phyloP scores from a whole-genome alignment of 1,140 invertebrate species.

The Elysia chlorotica region DNA sequence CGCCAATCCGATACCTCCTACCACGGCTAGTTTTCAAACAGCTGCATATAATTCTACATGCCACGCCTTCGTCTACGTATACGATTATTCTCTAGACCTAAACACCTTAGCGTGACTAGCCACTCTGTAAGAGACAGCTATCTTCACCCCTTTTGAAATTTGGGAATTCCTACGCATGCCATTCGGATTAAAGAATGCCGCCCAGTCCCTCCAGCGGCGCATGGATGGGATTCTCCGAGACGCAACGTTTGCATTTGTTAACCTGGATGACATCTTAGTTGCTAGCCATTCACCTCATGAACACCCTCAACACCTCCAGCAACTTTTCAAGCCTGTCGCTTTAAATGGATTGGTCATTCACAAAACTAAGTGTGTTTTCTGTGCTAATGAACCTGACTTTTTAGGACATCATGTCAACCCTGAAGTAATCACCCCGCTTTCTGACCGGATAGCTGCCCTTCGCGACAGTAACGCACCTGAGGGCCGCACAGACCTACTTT shows the following conservation, averaged over 20 bases:
- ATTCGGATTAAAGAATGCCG: conserved; percentile 25
- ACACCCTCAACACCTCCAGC: conserved; percentile 4
- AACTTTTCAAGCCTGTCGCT: conserved; percentile 2
- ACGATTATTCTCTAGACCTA: too few relatives aligned
- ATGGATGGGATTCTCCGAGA: conserved; percentile 24
- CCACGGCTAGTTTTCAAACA: too few relatives aligned
- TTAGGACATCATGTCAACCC: conserved; percentile 5
- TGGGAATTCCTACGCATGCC: conserved; percentile 21
- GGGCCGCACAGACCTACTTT: background rate
- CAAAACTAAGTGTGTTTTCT: conserved; percentile 16
- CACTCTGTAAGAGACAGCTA: too few relatives aligned
- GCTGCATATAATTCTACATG: too few relatives aligned
- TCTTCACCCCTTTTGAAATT: background rate
- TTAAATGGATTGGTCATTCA: conserved; percentile 10
- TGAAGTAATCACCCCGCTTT: too few relatives aligned
- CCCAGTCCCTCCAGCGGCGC: conserved; percentile 23
- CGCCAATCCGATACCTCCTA: too few relatives aligned
- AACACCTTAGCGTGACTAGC: too few relatives aligned
- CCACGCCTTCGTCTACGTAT: too few relatives aligned
- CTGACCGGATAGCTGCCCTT: background rate
- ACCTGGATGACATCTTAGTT: conserved; percentile 29
- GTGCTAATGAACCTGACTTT: conserved; percentile 9
- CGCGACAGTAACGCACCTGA: background rate
- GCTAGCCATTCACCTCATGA: conserved; percentile 14
- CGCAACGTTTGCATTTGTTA: conserved; percentile 13